Evolutionary conservation across 53 echinoderm and acorn worm species (phyloP), one percentile per base, ranked within the genome.

Genomic region (Stichopus horrens): DNA sequence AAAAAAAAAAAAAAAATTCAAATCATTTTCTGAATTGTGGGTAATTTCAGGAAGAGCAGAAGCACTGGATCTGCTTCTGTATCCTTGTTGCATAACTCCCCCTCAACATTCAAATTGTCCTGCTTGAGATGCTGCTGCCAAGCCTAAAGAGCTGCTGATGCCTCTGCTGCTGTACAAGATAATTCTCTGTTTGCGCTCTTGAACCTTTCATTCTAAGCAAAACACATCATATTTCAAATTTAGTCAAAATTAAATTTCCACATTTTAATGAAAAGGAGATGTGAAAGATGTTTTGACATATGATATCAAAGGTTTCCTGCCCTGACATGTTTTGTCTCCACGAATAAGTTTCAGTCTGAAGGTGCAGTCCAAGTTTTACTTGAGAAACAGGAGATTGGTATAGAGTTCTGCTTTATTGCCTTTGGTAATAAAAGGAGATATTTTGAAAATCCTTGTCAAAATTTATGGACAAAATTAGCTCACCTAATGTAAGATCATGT

Each of bases 381-480:
- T 71, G 71, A 71, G 71, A 71, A 71, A 71, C n/a, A 71, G 19
- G 71, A 71, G 71, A 8, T 59, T 18, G 71, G 71, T 71, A 71
- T 71, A 16, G 63, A 13, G 18, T 71, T 14, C 19, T 16, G 71
- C 71, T 71, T 71, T 20, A 71, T 71, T 16, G 71, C 71, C 71
- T 16, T n/a, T 16, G 71, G 71, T 71, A 71, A 71, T 71, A 21
- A 71, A 71, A 71, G 56, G 57, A 55, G 81, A 81, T 81, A 81
- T 81, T 57, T 81, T 56, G 58, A 81, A 81, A 81, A 81, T 21
- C 81, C 57, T 81, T 81, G 58, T 81, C 54, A 81, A 81, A 81
- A 81, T 81, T 81, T 81, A 81, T 81, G 81, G 81, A 81, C 81
- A 81, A 81, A 79, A 81, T 81, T 57, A 81, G 81, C 81, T 81